A percentile compares a stretch with the other conserved stretches of the same genome.
These are phyloP conservation scores for Apodemia duryi DNA, from an alignment of 2,888 invertebrate genomes.

Conservation along the genomic window DNA sequence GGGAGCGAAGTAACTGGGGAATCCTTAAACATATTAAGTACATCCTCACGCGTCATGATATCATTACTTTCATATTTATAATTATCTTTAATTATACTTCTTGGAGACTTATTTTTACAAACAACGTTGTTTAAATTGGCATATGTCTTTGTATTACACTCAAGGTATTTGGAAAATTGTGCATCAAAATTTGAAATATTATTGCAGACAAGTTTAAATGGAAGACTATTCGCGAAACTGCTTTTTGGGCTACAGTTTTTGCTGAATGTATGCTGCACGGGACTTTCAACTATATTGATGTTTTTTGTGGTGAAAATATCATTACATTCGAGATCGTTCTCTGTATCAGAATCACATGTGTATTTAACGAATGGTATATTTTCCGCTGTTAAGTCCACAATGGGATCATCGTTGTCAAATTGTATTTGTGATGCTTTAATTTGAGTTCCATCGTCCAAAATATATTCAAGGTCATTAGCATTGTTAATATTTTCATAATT, in stretches of 20 bases:
- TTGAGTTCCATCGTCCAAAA: constrained; percentile 68
- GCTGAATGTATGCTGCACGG: constrained; percentile 46
- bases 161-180: constrained; percentile 62
- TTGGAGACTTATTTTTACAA: constrained; percentile 41
- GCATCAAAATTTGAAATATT: constrained; percentile 60
- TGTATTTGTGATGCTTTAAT: constrained; percentile 71
- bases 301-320: constrained; percentile 43
- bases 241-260: constrained; percentile 50
- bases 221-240: constrained; percentile 57
- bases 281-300: constrained; percentile 59
- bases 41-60: constrained; percentile 59
- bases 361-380: constrained; percentile 64
- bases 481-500: constrained; percentile 35
- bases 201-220: constrained; percentile 62
- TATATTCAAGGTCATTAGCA: constrained; percentile 51
- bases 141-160: constrained; percentile 51
- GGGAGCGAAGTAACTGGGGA: constrained; percentile 62
- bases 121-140: constrained; percentile 47
- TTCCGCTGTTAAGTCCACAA: constrained; percentile 56
- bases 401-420: constrained; percentile 67
- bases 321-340: constrained; percentile 35
- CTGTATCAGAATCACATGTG: constrained; percentile 40
- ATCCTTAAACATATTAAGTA: constrained; percentile 70
- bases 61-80: constrained; percentile 43
- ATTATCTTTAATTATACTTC: constrained; percentile 39